A percentile compares a stretch with the other conserved stretches of the same genome.
Conservation (phyloP, 2,888 invertebrate genomes). For the Drosophila nr. perissopoda region DNA sequence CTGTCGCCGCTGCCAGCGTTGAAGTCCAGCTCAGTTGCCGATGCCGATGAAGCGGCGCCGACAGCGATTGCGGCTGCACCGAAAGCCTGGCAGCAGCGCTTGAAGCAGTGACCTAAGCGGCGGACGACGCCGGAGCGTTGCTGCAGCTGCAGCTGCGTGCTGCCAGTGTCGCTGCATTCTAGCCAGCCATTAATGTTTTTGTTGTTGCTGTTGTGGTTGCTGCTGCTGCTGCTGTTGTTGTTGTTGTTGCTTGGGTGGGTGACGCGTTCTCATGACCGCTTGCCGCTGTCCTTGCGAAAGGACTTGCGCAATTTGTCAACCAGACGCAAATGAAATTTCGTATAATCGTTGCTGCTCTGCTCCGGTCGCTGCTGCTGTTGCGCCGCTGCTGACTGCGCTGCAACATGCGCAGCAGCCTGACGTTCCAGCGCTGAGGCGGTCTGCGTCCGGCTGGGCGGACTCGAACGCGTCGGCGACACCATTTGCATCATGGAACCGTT, state of each 20-base stretch:
- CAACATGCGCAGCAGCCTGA: conserved; percentile 61
- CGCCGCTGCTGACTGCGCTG: conserved; percentile 68
- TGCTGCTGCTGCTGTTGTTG: conserved; percentile 20
- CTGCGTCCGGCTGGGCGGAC: conserved; percentile 86
- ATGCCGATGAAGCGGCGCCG: not conserved
- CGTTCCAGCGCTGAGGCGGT: conserved; percentile 63
- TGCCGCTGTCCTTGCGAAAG: conserved; percentile 86
- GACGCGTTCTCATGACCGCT: conserved; percentile 82
- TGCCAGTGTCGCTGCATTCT: conserved; percentile 19
- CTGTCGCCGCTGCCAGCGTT: conserved; percentile 45
- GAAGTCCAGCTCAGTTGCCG: conserved; percentile 30
- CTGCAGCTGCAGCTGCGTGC: conserved; percentile 4
- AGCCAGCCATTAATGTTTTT: conserved; percentile 18
- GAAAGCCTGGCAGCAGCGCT: conserved; percentile 71
- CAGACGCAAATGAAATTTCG: conserved; percentile 90
- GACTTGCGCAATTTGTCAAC: conserved; percentile 90
- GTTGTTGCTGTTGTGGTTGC: conserved; percentile 8
- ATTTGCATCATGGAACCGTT: conserved; percentile 83
- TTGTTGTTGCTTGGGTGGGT: conserved; percentile 32
- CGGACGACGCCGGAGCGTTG: conserved; percentile 51
- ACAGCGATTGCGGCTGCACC: conserved; percentile 29
- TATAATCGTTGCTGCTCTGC: conserved; percentile 87
- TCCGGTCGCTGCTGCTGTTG: conserved; percentile 36
- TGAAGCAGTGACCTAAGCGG: conserved; percentile 77
- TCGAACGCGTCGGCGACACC: conserved; percentile 88